Conservation (phyloP, 2,888 invertebrate genomes). For the Litoditis marina region DNA sequence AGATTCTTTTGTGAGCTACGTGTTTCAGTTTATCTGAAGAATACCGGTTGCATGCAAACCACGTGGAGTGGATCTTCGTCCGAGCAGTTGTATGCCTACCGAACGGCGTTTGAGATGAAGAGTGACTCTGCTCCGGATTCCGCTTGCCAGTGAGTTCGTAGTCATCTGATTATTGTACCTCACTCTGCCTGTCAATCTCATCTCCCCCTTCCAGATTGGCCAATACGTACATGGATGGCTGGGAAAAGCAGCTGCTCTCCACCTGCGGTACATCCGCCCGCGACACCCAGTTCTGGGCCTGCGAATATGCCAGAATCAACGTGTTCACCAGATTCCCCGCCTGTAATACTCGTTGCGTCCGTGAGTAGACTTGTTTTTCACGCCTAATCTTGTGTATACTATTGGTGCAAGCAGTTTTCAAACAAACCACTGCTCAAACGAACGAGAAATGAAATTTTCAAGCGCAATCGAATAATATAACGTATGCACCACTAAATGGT, state of each 20-base stretch:
- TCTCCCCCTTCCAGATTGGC: conserved; percentile 16
- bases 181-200: conserved; percentile 7
- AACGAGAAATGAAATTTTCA: too few relatives aligned
- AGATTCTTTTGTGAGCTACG: too few relatives aligned
- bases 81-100: conserved; percentile 29
- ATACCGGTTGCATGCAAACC: conserved; percentile 33
- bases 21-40: conserved; percentile 33
- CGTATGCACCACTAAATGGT: too few relatives aligned
- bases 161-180: background rate
- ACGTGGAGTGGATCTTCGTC: conserved; percentile 32
- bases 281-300: conserved; percentile 47
- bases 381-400: background rate
- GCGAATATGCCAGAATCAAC: conserved; percentile 46
- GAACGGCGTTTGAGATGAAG: conserved; percentile 26
- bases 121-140: conserved; percentile 22
- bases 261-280: conserved; percentile 30
- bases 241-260: conserved; percentile 33
- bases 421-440: background rate
- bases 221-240: conserved; percentile 35
- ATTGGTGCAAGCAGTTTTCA: background rate
- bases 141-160: conserved; percentile 31
- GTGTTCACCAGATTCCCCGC: conserved; percentile 47
- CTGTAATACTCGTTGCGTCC: conserved; percentile 40
- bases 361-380: conserved; percentile 33
- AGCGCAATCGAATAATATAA: too few relatives aligned